Evolutionary conservation across 2,113 vertebrate species (phyloP).

Genomic region (Serilophus lunatus): DNA sequence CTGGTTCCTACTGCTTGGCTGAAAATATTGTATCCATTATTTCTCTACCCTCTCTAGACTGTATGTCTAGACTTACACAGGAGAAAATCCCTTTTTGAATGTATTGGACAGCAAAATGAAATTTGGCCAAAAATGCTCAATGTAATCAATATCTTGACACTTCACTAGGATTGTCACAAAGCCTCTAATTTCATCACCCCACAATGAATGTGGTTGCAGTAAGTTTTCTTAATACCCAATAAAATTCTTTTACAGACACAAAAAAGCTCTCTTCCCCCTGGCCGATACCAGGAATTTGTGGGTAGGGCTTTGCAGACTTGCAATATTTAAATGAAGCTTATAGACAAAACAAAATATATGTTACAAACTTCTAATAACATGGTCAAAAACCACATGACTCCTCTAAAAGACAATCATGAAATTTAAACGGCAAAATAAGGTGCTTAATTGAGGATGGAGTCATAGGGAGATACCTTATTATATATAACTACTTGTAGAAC

Average conservation of each 20-base stretch:
- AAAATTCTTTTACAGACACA: conserved; percentile 48
- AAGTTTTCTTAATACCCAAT: conserved; percentile 52
- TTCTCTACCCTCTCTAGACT: conserved; percentile 39
- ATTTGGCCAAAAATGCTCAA: conserved; percentile 41
- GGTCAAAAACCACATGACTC: conserved; percentile 6
- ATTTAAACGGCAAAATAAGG: conserved; percentile 15
- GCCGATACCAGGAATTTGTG: conserved; percentile 29
- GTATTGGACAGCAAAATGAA: conserved; percentile 58
- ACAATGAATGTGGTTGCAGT: conserved; percentile 21
- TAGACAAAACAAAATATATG: conserved; percentile 42
- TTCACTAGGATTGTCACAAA: conserved; percentile 49
- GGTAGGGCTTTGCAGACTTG: conserved; percentile 49
- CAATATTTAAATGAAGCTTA: conserved; percentile 38
- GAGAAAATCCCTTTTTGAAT: conserved; percentile 28
- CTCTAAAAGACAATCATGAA: background rate
- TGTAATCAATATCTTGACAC: conserved; percentile 71
- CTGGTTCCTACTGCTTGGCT: background rate
- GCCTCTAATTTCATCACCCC: conserved; percentile 56
- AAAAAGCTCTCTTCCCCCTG: conserved; percentile 31
- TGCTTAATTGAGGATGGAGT: background rate
- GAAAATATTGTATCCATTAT: conserved; percentile 26
- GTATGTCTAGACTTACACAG: conserved; percentile 35
- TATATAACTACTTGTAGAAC: background rate
- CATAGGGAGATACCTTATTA: background rate
- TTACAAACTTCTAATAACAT: conserved; percentile 26